Evolutionary conservation across 2,113 vertebrate genomes (phyloP), one percentile per base, ranked within the genome.

Genomic region (Mellivora capensis): DNA sequence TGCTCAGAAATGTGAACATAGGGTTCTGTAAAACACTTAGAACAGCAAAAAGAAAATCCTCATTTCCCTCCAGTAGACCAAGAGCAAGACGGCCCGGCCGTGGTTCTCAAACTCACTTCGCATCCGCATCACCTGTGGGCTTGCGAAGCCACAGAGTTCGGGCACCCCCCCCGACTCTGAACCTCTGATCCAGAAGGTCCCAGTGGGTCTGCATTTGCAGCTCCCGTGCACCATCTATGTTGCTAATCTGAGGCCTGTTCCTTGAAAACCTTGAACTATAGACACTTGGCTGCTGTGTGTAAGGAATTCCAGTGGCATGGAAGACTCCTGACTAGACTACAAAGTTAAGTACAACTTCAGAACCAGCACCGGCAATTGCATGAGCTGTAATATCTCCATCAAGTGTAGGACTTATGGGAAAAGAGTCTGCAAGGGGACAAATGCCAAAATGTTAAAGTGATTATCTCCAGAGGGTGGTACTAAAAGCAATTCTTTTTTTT

Each of bases 401-500:
- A n/a, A 37, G 76, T 15, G 8, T 18, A 80, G 74, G 61, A 27
- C 29, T 29, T 42, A 9, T 4, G 10, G n/a, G 25, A 8, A 42
- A 74, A 42, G 13, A 14, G n/a, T 57, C 84, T 82, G 29, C 64
- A 27, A 31, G 44, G n/a, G 8, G 42, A 49, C 54, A 14, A 39
- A 57, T 15, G 37, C 31, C 90, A 76, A 31, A 31, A 14, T 57
- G 62, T 76, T 47, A 25, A 64, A 88, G 44, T 31, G 62, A 59
- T 34, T 47, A 37, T 29, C 44, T 88, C 23, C 31, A 25, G 67
- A 59, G 44, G 87, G 27, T 1, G 37, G 76, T 74, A 87, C 64
- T 82, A 81, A 95, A 92, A 85, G 21, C n/a, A 49, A 71, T 31
- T 42, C 6, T 90, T 81, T 90, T 54, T 61, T n/a, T n/a, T n/a